Base-by-base conservation (phyloP, 2,888 invertebrate species). In the Mycalesis mineus region DNA sequence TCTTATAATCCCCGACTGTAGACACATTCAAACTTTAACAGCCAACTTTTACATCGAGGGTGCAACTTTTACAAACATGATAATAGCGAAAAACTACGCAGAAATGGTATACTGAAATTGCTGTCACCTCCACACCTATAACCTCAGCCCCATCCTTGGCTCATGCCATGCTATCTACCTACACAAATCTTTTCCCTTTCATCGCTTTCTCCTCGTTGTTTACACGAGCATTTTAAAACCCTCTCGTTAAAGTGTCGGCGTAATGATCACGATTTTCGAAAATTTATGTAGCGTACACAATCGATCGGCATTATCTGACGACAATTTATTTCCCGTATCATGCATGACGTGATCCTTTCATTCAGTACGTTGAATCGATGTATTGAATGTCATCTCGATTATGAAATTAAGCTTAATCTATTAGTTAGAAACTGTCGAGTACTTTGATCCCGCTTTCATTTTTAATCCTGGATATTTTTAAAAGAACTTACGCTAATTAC, bases 141-240 rank as follows among this genome's bases (percentile, higher is more conserved):
- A 84, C 82, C 79, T 68, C 69, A 68, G 72, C 72, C 68, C 71
- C 73, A 75, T 76, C 76, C 80, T 77, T 77, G 75, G 73, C 74
- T 76, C 68, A 69, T 70, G 74, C 70, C 75, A 68, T 73, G 72
- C 69, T 72, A 65, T 68, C 65, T 65, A 64, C 66, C 72, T 72
- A 67, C 74, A 78, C 78, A 80, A 78, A 84, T 80, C 76, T 77
- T 80, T 83, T 82, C 78, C 74, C 74, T 83, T 85, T 84, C 82
- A 80, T 75, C 77, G 78, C 74, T 74, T 73, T 74, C 69, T 69
- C 75, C 71, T 72, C 74, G 75, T 75, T 78, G 80, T 84, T 82
- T 80, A 78, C 75, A 74, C 68, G 74, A 78, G 75, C 71, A 73
- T 74, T 72, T 71, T 77, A 71, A 75, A 78, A 72, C 69, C 71